Conservation (phyloP, 2,113 vertebrate genomes). For the Odocoileus hemionus region DNA sequence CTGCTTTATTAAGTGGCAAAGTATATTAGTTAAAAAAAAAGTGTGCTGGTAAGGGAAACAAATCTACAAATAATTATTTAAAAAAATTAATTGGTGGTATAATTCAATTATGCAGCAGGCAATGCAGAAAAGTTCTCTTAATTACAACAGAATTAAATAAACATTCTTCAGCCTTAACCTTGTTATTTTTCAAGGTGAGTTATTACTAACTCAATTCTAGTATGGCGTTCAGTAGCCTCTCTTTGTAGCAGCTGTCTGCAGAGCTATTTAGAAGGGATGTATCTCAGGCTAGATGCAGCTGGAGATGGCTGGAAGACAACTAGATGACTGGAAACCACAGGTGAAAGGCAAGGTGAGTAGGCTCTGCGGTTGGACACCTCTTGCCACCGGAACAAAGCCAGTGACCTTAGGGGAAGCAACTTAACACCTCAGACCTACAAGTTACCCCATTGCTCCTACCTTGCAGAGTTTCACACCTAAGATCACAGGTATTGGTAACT, state of each 20-base stretch:
- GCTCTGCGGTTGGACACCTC: background rate
- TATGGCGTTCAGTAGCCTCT: conserved; percentile 5
- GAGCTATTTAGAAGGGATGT: conserved; percentile 7
- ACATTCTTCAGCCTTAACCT: conserved; percentile 54
- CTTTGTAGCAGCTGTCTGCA: background rate
- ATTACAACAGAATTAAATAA: conserved; percentile 53
- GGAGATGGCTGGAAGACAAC: background rate
- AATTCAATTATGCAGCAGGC: conserved; percentile 62
- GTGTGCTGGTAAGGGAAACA: conserved; percentile 41
- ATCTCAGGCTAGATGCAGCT: background rate
- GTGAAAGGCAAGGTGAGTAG: background rate
- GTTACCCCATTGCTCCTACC: background rate
- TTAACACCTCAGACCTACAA: background rate
- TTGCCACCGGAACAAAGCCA: background rate
- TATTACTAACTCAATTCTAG: conserved; percentile 47
- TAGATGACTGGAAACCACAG: background rate
- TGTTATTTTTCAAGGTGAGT: conserved; percentile 70
- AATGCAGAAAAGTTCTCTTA: conserved; percentile 66
- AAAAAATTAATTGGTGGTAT: conserved; percentile 67
- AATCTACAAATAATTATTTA: conserved; percentile 69
- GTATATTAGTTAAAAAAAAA: conserved; percentile 47
- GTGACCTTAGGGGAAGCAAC: background rate
- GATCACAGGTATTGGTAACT: background rate
- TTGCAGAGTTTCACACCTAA: background rate
- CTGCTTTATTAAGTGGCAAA: conserved; percentile 65